Evolutionary conservation across 2,888 invertebrate genomes (phyloP).

Genomic region (Mayetiola destructor): DNA sequence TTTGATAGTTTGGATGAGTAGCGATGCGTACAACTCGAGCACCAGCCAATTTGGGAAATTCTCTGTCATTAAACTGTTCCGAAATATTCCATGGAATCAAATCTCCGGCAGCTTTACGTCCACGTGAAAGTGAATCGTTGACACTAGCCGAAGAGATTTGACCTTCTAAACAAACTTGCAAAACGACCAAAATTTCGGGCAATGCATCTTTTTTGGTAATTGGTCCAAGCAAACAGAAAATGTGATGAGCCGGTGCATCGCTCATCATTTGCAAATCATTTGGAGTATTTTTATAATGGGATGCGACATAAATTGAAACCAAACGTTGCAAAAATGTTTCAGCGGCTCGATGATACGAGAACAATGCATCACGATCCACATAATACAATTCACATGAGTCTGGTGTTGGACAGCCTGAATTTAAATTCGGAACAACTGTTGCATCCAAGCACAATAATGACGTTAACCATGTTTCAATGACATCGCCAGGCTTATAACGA

Average conservation of each 20-base stretch:
- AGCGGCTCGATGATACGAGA: constrained; percentile 89
- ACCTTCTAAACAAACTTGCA: constrained; percentile 71
- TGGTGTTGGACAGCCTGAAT: constrained; percentile 76
- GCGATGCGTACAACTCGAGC: constrained; percentile 91
- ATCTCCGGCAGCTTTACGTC: constrained; percentile 87
- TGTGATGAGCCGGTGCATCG: constrained; percentile 94
- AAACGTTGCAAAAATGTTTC: constrained; percentile 83
- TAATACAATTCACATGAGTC: constrained; percentile 78
- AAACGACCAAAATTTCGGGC: constrained; percentile 86
- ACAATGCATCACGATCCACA: constrained; percentile 81
- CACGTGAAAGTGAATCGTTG: constrained; percentile 63
- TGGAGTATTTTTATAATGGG: constrained; percentile 98
- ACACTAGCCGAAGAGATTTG: constrained; percentile 53
- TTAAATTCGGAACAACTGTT: constrained; percentile 45
- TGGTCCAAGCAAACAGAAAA: constrained; percentile 88
- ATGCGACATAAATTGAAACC: constrained; percentile 88
- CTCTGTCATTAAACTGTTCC: constrained; percentile 87
- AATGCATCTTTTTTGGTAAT: constrained; percentile 56
- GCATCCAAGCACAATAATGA: constrained; percentile 83
- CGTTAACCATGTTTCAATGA: constrained; percentile 83
- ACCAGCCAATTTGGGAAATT: constrained; percentile 82
- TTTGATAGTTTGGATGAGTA: constrained; percentile 93
- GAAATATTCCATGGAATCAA: constrained; percentile 97
- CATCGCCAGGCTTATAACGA: constrained; percentile 74
- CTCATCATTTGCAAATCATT: constrained; percentile 97